These are phyloP conservation scores for Thera britannica DNA, from an alignment of 2,888 invertebrate species.

Conservation along the genomic window DNA sequence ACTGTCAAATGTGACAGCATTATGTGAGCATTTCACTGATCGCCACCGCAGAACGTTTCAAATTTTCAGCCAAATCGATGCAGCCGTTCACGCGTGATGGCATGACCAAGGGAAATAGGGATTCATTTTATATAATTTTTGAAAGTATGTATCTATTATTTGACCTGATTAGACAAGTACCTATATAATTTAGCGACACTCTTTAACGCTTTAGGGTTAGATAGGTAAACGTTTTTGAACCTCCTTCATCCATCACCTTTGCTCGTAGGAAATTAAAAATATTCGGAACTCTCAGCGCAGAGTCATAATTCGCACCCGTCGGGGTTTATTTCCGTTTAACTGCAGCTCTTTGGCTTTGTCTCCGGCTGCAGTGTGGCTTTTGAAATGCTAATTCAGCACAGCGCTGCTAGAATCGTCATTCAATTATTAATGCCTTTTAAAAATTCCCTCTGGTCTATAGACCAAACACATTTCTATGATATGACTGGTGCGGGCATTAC, in stretches of 20 bases:
- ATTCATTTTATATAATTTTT: too few relatives aligned
- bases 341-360: conserved; percentile 47
- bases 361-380: conserved; percentile 48
- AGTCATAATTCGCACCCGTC: conserved; percentile 26
- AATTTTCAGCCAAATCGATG: too few relatives aligned
- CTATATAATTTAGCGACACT: not conserved
- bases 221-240: not conserved
- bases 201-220: not conserved
- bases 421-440: conserved; percentile 44
- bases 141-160: too few relatives aligned
- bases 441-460: conserved; percentile 14
- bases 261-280: conserved; percentile 4
- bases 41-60: too few relatives aligned
- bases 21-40: too few relatives aligned
- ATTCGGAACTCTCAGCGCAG: conserved; percentile 30
- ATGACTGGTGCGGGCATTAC: not conserved
- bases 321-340: conserved; percentile 44
- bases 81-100: too few relatives aligned
- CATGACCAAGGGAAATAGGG: too few relatives aligned
- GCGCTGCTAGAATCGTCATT: conserved; percentile 41
- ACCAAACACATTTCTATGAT: not conserved
- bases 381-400: conserved; percentile 50
- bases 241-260: not conserved
- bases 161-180: too few relatives aligned
- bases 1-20: too few relatives aligned